A percentile compares a stretch with the other conserved stretches of the same genome.
Conservation (phyloP, 2,113 vertebrate species). For the Zootoca vivipara region DNA sequence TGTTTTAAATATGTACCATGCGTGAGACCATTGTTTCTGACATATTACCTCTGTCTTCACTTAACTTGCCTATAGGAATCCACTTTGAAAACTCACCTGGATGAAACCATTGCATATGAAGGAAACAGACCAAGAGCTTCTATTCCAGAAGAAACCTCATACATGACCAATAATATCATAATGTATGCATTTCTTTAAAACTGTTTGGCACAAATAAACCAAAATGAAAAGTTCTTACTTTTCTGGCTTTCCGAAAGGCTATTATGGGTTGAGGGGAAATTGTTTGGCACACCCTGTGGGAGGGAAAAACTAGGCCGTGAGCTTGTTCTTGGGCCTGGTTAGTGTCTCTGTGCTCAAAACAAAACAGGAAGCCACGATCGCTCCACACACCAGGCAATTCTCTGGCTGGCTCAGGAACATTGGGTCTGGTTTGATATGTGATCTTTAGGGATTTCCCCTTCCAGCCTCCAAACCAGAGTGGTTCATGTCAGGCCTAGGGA, state of each 20-base stretch:
- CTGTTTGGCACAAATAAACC: background rate
- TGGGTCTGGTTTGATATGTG: slow-evolving; percentile 44
- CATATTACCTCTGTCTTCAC: background rate
- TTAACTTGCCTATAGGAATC: no score
- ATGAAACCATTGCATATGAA: background rate
- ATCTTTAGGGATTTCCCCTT: slow-evolving; percentile 46
- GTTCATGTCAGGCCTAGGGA: slow-evolving; percentile 54
- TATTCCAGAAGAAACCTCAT: background rate
- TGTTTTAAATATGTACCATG: no score
- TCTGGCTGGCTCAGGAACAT: slow-evolving; percentile 21
- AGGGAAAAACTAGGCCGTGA: slow-evolving; percentile 37
- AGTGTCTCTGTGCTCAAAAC: slow-evolving; percentile 46
- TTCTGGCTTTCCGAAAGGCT: slow-evolving; percentile 27
- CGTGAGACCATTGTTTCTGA: background rate
- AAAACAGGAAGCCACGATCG: slow-evolving; percentile 8
- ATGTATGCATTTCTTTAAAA: background rate
- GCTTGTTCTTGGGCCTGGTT: slow-evolving; percentile 52
- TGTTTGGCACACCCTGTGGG: slow-evolving; percentile 27
- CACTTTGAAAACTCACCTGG: background rate
- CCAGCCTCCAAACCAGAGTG: slow-evolving; percentile 47
- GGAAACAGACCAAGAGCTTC: background rate
- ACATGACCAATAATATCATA: background rate
- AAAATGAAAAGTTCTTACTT: slow-evolving; percentile 21
- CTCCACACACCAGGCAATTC: slow-evolving; percentile 8
- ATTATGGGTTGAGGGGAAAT: slow-evolving; percentile 18